Conservation (phyloP, 1,140 invertebrate genomes). For the Drosophila pallidifrons region DNA sequence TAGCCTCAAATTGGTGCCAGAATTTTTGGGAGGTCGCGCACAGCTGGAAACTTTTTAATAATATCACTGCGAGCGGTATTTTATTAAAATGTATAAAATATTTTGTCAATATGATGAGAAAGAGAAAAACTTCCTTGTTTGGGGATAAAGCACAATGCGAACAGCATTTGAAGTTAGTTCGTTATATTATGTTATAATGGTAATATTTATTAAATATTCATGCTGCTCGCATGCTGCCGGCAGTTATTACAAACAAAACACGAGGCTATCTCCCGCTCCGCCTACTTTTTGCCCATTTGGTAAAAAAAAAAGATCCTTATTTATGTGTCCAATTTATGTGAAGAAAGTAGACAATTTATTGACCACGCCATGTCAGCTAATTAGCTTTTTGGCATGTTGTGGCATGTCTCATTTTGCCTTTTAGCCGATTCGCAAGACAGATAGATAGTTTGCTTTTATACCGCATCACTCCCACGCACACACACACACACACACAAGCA, state of each 20-base stretch:
- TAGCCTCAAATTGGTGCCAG: not conserved
- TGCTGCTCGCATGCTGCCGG: not conserved
- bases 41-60: conserved; percentile 64
- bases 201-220: conserved; percentile 32
- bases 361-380: conserved; percentile 36
- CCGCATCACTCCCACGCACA: not conserved
- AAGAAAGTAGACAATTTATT: conserved; percentile 32
- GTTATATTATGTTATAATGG: conserved; percentile 24
- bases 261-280: not conserved
- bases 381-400: conserved; percentile 39
- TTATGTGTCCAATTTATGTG: conserved; percentile 25
- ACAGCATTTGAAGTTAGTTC: conserved; percentile 6
- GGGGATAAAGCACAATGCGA: too few species aligned
- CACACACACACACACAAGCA: not conserved
- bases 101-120: not conserved
- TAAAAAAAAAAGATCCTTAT: conserved; percentile 13
- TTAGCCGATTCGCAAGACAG: not conserved
- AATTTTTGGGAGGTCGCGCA: not conserved
- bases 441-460: not conserved
- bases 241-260: not conserved
- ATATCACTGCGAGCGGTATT: conserved; percentile 41
- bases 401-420: conserved; percentile 9
- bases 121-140: not conserved
- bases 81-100: not conserved
- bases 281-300: not conserved